Conservation (phyloP, 2,113 vertebrate species). For the Catagonus wagneri region DNA sequence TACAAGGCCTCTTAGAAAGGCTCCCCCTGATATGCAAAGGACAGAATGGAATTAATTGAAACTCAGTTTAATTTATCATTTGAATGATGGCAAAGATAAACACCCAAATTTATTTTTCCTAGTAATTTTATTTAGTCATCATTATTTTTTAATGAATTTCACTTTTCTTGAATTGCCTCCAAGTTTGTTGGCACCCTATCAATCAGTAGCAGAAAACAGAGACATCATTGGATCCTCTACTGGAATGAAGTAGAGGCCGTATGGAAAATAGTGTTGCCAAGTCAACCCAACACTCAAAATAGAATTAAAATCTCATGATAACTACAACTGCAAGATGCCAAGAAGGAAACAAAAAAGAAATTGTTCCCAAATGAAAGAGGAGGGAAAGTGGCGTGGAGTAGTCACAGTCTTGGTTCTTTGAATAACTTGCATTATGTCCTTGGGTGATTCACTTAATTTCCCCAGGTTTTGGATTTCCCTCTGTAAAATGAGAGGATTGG, state of each 20-base stretch:
- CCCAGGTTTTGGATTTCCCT: constrained; percentile 68
- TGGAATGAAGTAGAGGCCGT: constrained; percentile 33
- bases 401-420: constrained; percentile 22
- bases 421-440: constrained; percentile 73
- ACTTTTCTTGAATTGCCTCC: constrained; percentile 34
- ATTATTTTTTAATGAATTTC: constrained; percentile 55
- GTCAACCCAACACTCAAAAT: constrained; percentile 65
- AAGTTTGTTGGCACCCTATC: constrained; percentile 52
- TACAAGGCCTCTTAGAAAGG: background rate
- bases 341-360: constrained; percentile 71
- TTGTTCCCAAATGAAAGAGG: constrained; percentile 65
- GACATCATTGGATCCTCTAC: constrained; percentile 21
- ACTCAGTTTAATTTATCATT: background rate
- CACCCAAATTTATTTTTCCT: constrained; percentile 27
- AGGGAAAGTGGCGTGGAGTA: background rate
- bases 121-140: background rate
- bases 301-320: constrained; percentile 77
- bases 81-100: constrained; percentile 1
- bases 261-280: constrained; percentile 73
- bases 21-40: background rate
- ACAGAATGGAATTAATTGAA: background rate
- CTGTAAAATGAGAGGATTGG: constrained; percentile 75
- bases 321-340: constrained; percentile 42
- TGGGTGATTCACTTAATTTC: constrained; percentile 74
- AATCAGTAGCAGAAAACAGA: constrained; percentile 66